Evolutionary conservation across 1,140 invertebrate species (phyloP), one percentile per base, ranked within the genome.

Genomic region (Chironomus tepperi): DNA sequence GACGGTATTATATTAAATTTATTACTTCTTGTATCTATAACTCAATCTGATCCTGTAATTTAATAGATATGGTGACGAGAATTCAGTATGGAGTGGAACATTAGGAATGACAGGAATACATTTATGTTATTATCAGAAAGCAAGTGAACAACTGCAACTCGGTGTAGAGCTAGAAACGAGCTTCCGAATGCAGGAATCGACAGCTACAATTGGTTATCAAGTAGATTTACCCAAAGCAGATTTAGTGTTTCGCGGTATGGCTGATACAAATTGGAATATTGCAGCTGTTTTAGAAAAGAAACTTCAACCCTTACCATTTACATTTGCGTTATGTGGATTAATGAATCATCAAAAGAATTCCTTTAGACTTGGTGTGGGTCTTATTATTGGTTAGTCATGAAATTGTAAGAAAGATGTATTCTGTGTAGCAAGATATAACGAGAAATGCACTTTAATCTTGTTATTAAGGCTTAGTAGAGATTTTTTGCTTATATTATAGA

Each of bases 261-360:
- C 97, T 64, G 97, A 99, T 84, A 94, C 94, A 73, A 98, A 98
- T 83, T 98, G 95, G 95, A 95, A 90, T 75, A 91, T 98, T 43
- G 94, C 93, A 74, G 96, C 93, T 1, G 93, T 97, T 1, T 83
- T 99, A 77, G 97, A 99, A 83, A 97, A 98, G 85, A 93, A 95
- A 84, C 84, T 98, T 57, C 87, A 91, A 78, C 94, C 94, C 21
- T 84, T 99, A 78, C 98, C 98, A 75, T 97, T 99, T 82, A 93
- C 93, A 2, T 91, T 99, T 78, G 90, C 92, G 8, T 84, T 99
- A 1, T 98, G 96, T 79, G 97, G 94, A 73, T 89, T 94, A 83
- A 85, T 97, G 73, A 98, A 98, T 85, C 97, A 98, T 81, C 86
- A 86, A 16, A 96, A 96, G 82, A 91, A 91, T 81, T 91, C 93